Conservation (phyloP, 2,113 vertebrate genomes). For the Notothenia coriiceps region DNA sequence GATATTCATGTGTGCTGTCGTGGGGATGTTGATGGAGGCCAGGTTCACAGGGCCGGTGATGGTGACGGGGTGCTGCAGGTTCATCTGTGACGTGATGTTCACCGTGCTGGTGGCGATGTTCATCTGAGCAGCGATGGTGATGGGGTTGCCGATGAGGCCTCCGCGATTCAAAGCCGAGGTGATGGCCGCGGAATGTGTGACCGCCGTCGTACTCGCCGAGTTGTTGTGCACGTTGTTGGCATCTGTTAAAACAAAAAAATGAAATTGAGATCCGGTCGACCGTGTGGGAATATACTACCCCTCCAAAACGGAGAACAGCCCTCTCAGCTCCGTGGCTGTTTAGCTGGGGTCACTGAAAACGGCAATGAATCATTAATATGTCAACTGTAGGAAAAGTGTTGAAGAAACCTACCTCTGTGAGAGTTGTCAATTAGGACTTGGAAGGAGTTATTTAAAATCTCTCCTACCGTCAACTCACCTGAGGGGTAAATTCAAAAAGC, state of each 20-base stretch:
- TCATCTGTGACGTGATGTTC: conserved; percentile 94
- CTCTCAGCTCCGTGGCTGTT: conserved; percentile 43
- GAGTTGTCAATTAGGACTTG: conserved; percentile 84
- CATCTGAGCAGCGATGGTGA: conserved; percentile 96
- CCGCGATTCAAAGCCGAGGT: conserved; percentile 79
- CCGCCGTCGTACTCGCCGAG: conserved; percentile 87
- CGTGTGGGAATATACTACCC: neutral
- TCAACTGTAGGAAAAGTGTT: conserved; percentile 68
- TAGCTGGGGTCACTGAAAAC: conserved; percentile 56
- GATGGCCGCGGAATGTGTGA: conserved; percentile 78
- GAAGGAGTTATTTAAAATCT: conserved; percentile 85
- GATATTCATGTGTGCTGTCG: conserved; percentile 93
- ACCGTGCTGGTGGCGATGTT: conserved; percentile 96
- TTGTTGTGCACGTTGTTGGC: conserved; percentile 95
- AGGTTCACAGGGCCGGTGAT: conserved; percentile 96
- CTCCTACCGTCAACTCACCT: conserved; percentile 85
- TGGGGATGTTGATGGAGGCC: conserved; percentile 92
- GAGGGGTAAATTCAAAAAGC: conserved; percentile 84
- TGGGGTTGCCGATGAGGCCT: conserved; percentile 82
- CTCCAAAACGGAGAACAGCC: conserved; percentile 38
- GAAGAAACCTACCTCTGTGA: conserved; percentile 80
- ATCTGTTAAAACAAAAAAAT: conserved; percentile 83
- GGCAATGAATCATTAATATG: conserved; percentile 54
- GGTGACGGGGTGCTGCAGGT: conserved; percentile 94
- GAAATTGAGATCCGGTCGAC: conserved; percentile 1